These are phyloP conservation scores for Karalla daura DNA, from an alignment of 2,797 vertebrate genomes.

Conservation along the genomic window DNA sequence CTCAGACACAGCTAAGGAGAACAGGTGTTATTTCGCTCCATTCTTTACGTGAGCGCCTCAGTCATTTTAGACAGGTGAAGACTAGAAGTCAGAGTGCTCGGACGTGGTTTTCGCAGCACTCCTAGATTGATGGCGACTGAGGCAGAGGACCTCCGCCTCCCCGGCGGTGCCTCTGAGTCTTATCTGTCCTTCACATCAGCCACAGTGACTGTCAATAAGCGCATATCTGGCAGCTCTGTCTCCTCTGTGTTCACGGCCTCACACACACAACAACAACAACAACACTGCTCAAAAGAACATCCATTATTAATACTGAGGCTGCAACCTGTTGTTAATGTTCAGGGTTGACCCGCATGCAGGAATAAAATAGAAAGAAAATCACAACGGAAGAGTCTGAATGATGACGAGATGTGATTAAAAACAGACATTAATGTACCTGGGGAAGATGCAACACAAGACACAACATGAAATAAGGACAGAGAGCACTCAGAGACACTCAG, in stretches of 20 bases:
- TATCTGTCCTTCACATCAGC: constrained; percentile 59
- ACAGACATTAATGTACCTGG: too few relatives aligned
- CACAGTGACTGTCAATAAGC: constrained; percentile 53
- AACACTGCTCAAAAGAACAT: constrained; percentile 13
- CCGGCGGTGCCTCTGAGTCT: constrained; percentile 18
- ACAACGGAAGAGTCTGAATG: too few relatives aligned
- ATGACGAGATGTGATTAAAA: too few relatives aligned
- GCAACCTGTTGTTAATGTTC: background rate
- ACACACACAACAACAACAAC: too few relatives aligned
- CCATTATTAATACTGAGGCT: background rate
- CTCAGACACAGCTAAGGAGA: too few relatives aligned
- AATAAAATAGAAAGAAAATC: too few relatives aligned
- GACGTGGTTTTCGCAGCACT: constrained; percentile 2
- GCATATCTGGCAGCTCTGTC: constrained; percentile 7
- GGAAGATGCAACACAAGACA: too few relatives aligned
- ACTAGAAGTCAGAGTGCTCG: background rate
- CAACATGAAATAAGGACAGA: too few relatives aligned
- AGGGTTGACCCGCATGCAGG: background rate
- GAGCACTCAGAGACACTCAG: too few relatives aligned
- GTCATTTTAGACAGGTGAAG: too few relatives aligned
- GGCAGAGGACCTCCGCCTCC: constrained; percentile 19
- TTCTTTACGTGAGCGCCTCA: too few relatives aligned
- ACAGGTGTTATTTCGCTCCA: too few relatives aligned
- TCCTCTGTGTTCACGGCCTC: constrained; percentile 18
- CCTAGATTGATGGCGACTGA: constrained; percentile 38